Base-by-base conservation (phyloP, 1,140 invertebrate genomes). In the Danaus melanippus region DNA sequence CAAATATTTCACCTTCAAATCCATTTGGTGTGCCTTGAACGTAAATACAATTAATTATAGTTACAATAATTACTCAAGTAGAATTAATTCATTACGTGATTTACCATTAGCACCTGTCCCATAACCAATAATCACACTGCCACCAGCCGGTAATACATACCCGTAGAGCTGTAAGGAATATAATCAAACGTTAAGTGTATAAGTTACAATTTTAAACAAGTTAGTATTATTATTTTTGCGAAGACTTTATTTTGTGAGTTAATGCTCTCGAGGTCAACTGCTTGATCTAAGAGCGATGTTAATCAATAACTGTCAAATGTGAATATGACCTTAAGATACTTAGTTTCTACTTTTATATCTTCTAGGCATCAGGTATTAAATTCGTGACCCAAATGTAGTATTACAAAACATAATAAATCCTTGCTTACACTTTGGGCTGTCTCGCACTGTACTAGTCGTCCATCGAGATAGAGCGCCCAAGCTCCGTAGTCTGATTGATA, bases 111-210 rank as follows among this genome's bases (percentile, higher is more conserved):
- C 89, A 6, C 90, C 89, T 59, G 89, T 91, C 62, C 92, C 91
- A 68, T 93, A 91, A 12, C 91, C 92, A 8, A 93, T 74, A 7
- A 92, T 91, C 4, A 92, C 76, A 53, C 92, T 91, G 2, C 91
- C 91, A 17, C 87, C 87, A 1, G 80, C 79, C 0, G 91, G 89
- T 57, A 92, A 87, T 51, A 86, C 71, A 17, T 86, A 77, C 8
- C 86, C 87, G 9, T 72, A 60, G 32, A 89, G 77, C 90, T 91
- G 81, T 39, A 84, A 88, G 12, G 67, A 58, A 65, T 56, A 49
- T 12, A 42, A 46, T 9, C 12, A 39, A 32, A 5, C 2, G 21
- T 8, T 32, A 32, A 32, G 21, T 32, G 21, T 32, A 32, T 2
- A 32, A 32, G 21, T 32, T 32, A 32, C 21, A 7, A 32, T 32